Percentiles rank a stretch among this genome's conserved stretches.
Conservation (phyloP, 2,888 invertebrate genomes). For the Plebejus argus region DNA sequence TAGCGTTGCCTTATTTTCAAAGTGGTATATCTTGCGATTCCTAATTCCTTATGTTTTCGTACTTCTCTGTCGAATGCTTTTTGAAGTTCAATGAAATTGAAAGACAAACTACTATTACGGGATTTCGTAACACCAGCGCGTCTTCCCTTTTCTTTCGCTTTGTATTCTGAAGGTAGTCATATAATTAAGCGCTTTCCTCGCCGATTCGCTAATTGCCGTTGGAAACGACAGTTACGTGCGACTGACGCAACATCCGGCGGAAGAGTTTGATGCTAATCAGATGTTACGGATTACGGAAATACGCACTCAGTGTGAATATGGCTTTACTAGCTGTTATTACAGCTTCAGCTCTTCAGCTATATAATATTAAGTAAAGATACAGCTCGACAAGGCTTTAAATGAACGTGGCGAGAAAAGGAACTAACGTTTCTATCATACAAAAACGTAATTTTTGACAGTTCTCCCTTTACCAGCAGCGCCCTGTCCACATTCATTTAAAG, state of each 20-base stretch:
- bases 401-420: too few relatives aligned
- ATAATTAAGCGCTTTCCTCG: neutral
- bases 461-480: too few relatives aligned
- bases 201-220: constrained; percentile 12
- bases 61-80: neutral
- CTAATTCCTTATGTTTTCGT: neutral
- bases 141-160: constrained; percentile 4
- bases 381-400: too few relatives aligned
- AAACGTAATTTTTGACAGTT: too few relatives aligned
- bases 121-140: neutral
- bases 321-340: neutral
- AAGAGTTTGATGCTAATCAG: neutral
- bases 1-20: too few relatives aligned
- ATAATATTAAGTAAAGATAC: neutral
- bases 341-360: neutral
- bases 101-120: neutral
- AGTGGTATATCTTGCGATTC: neutral
- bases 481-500: too few relatives aligned
- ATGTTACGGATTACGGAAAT: constrained; percentile 9
- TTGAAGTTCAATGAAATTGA: neutral
- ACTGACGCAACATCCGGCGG: constrained; percentile 16
- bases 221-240: constrained; percentile 22
- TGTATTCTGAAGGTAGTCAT: neutral
- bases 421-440: too few relatives aligned
- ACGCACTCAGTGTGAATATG: neutral